Evolutionary conservation across 2,797 vertebrate genomes (phyloP).

Genomic region (Helostoma temminkii): DNA sequence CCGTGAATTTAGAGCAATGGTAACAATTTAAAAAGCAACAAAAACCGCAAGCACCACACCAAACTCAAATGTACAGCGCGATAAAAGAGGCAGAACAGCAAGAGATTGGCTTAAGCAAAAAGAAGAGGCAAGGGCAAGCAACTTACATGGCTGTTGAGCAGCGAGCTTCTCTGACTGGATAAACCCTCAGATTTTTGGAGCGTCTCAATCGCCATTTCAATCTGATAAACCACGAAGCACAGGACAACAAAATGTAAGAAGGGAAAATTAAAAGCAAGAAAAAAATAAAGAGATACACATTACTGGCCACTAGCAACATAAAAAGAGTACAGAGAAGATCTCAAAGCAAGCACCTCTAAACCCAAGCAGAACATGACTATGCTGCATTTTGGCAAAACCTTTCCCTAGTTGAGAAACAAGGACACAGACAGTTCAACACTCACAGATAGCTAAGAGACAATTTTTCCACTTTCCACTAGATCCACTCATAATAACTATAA

Average conservation of each 20-base stretch:
- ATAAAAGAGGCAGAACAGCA: conserved; percentile 42
- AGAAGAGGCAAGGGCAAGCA: conserved; percentile 62
- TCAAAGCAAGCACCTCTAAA: conserved; percentile 79
- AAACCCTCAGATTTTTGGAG: conserved; percentile 99
- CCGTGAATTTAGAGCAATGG: conserved; percentile 41
- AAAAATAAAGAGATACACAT: conserved; percentile 82
- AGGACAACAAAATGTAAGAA: conserved; percentile 88
- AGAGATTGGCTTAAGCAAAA: conserved; percentile 47
- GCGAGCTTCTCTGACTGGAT: conserved; percentile 98
- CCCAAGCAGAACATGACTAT: conserved; percentile 70
- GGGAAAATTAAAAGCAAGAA: conserved; percentile 77
- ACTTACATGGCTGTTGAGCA: conserved; percentile 99
- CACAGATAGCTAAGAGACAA: background rate
- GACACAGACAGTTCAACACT: background rate
- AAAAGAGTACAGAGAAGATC: conserved; percentile 60
- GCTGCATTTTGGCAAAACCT: conserved; percentile 10
- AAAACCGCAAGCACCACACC: conserved; percentile 45
- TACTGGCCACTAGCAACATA: conserved; percentile 62
- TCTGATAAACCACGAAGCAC: conserved; percentile 92
- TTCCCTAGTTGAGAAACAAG: background rate
- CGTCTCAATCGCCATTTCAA: conserved; percentile 99
- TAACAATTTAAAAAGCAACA: conserved; percentile 42
- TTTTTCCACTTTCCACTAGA: conserved; percentile 7
- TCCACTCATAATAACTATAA: conserved; percentile 14
- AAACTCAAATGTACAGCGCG: conserved; percentile 45